Percentiles rank a stretch among this genome's conserved stretches.
Evolutionary conservation across 2,113 vertebrate genomes (phyloP).

Genomic region (Columbina picui): DNA sequence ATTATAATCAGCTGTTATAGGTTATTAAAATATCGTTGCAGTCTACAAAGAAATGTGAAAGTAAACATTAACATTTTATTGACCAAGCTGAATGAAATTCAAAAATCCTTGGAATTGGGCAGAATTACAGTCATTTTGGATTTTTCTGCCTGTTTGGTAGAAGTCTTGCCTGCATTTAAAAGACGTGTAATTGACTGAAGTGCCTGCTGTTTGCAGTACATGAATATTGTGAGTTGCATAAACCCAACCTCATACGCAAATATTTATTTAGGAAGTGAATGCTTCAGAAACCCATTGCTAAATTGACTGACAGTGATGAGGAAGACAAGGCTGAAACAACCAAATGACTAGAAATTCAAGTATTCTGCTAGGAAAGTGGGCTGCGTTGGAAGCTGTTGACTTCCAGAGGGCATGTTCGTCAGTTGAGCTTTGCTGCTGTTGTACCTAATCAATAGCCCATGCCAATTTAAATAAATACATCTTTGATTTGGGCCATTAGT

Average conservation of each 20-base stretch:
- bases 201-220: not conserved
- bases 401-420: not conserved
- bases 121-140: not conserved
- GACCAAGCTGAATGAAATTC: not conserved
- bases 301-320: not conserved
- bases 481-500: not conserved
- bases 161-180: not conserved
- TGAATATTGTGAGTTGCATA: not conserved
- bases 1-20: not conserved
- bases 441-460: not conserved
- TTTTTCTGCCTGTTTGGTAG: not conserved
- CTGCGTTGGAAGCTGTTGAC: not conserved
- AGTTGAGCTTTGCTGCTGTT: not conserved
- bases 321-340: not conserved
- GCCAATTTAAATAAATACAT: not conserved
- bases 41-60: not conserved
- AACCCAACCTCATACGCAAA: not conserved
- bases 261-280: not conserved
- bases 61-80: not conserved
- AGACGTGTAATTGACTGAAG: not conserved
- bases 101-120: not conserved
- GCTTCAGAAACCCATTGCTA: not conserved
- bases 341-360: not conserved
- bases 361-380: not conserved
- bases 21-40: not conserved